A percentile compares a stretch with the other conserved stretches of the same genome.
These are phyloP conservation scores for Tinea pellionella DNA, from an alignment of 2,888 invertebrate species.

Conservation along the genomic window DNA sequence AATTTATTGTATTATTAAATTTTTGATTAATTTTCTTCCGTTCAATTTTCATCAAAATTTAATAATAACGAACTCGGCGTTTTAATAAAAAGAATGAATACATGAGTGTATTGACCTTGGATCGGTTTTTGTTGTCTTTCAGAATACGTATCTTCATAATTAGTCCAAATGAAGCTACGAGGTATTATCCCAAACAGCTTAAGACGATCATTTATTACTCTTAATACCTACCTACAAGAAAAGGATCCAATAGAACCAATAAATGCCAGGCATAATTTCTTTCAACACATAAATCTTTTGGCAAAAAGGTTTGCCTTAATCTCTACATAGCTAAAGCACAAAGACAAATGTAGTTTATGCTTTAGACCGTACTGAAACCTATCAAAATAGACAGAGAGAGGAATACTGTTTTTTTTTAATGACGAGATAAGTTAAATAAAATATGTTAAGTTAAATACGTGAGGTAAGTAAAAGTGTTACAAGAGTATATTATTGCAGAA, in stretches of 20 bases:
- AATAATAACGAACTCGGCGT: too few relatives aligned
- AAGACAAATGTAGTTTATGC: not conserved
- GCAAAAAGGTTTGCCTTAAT: not conserved
- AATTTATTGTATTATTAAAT: too few relatives aligned
- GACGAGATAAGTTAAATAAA: too few relatives aligned
- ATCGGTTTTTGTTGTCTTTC: not conserved
- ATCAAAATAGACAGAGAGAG: not conserved
- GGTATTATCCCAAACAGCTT: conserved; percentile 3
- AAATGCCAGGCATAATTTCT: conserved; percentile 5
- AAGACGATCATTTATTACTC: conserved; percentile 6
- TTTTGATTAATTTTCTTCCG: too few relatives aligned
- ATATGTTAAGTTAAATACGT: too few relatives aligned
- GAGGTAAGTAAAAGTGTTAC: too few relatives aligned
- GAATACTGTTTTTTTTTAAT: too few relatives aligned
- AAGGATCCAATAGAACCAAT: not conserved
- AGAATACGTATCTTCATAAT: not conserved
- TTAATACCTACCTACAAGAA: not conserved
- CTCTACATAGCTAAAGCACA: conserved; percentile 1
- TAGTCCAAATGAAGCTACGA: not conserved
- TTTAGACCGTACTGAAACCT: not conserved
- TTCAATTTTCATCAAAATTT: too few relatives aligned
- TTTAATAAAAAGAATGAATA: too few relatives aligned
- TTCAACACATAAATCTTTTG: not conserved
- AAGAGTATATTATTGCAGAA: too few relatives aligned
- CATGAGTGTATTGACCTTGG: not conserved